Base-by-base conservation (phyloP, 2,797 vertebrate genomes). In the Gila robusta region DNA sequence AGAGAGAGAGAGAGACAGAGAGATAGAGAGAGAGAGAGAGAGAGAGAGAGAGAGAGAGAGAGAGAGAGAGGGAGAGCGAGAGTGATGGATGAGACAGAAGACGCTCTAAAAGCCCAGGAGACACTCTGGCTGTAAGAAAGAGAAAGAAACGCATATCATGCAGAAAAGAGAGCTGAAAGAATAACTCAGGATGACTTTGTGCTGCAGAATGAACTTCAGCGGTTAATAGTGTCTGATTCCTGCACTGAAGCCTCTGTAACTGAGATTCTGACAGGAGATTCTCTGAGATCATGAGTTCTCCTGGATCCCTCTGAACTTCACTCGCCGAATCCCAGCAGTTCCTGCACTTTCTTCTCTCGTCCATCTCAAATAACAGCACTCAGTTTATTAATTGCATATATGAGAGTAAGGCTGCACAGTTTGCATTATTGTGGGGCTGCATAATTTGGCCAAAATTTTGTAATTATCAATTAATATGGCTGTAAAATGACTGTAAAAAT, bases 1-100 rank as follows among this genome's bases (percentile, higher is more conserved):
- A 9, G 7, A 39, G 7, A 9, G 7, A 8, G 7, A 9, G 39
- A 39, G 0, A 39, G 39, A 8, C 1, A 39, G 39, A 39, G 7
- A 39, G 39, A 39, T 7, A 39, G 39, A 39, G 39, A 39, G 37
- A 8, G 6, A 39, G 37, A 39, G 37, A 39, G 6, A 39, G 7
- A 39, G 6, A 39, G 6, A 39, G 37, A 8, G 41, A 47, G 11
- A 47, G 10, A 47, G 47, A 73, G 41, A 8, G 39, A 26, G 11
- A 19, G 14, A 28, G 12, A 32, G 62, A 14, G 26, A 64, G n/a
- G 3, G 26, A 9, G n/a, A 5, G 70, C 2, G 70, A 41, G 5
- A 71, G 69, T 16, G 52, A 77, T 77, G 49, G 74, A 77, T 35
- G 49, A 56, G 74, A 56, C 49, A 56, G 73, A 54, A 32, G 47